Conservation (phyloP, 1,140 invertebrate genomes). For the Drosophila rufa region DNA sequence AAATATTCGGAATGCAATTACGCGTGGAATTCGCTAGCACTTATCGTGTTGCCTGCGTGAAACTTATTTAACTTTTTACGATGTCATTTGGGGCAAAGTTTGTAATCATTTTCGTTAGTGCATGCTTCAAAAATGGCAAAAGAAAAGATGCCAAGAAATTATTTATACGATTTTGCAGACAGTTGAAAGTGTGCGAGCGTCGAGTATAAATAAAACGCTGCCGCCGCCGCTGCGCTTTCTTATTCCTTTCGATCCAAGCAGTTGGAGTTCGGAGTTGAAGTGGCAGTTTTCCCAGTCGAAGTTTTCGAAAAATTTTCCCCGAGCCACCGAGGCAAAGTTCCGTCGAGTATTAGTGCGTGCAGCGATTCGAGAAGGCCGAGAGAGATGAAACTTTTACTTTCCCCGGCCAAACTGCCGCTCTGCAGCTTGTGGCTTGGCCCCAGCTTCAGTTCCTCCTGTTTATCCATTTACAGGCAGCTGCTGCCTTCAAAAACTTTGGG, state of each 20-base stretch:
- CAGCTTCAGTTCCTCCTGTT: constrained; percentile 3
- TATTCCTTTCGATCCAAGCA: constrained; percentile 20
- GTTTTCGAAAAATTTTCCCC: constrained; percentile 33
- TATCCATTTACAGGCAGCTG: constrained; percentile 40
- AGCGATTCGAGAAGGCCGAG: constrained; percentile 31
- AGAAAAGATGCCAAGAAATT: constrained; percentile 64
- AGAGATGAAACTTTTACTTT: constrained; percentile 71
- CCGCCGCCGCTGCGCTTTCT: not conserved
- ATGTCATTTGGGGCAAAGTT: constrained; percentile 76
- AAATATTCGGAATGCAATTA: constrained; percentile 80
- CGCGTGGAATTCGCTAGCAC: constrained; percentile 72
- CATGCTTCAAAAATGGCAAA: constrained; percentile 68
- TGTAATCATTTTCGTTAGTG: constrained; percentile 79
- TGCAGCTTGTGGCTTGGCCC: constrained; percentile 20
- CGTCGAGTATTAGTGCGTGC: constrained; percentile 47
- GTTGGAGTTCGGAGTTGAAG: not conserved
- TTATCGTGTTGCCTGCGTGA: constrained; percentile 55
- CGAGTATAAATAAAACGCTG: constrained; percentile 60
- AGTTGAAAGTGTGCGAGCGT: constrained; percentile 42
- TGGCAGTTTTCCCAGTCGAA: constrained; percentile 41
- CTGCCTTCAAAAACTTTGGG: constrained; percentile 21
- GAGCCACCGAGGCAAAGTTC: constrained; percentile 16
- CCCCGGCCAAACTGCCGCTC: not conserved
- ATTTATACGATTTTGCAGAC: constrained; percentile 74
- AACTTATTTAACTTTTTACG: constrained; percentile 82